These are phyloP conservation scores for Caligus rogercresseyi DNA, from an alignment of 1,140 invertebrate species.

Conservation along the genomic window DNA sequence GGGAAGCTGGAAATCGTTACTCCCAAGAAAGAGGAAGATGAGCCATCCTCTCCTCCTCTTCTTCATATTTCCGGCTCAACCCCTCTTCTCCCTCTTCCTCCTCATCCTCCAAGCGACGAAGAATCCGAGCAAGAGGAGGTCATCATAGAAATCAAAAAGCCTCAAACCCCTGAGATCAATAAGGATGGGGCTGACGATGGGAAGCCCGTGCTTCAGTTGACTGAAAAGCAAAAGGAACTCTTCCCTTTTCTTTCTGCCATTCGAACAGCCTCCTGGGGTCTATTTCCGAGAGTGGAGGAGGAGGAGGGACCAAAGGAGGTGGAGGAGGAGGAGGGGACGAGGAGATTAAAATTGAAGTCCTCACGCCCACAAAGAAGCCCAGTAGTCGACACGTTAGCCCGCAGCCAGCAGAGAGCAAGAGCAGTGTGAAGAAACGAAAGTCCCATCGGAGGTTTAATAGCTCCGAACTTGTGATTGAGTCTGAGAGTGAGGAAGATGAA, in stretches of 20 bases:
- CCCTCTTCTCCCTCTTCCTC: too few species aligned
- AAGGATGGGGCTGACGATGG: neutral
- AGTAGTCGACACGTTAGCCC: neutral
- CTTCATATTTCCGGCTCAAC: too few species aligned
- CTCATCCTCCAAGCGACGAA: too few species aligned
- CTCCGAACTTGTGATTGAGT: slow-evolving; percentile 12
- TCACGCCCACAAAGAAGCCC: neutral
- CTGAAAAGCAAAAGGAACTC: slow-evolving; percentile 5
- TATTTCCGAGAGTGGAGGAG: neutral
- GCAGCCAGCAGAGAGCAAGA: too few species aligned
- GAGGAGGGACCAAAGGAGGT: neutral
- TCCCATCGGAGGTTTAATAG: slow-evolving; percentile 2
- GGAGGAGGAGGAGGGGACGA: neutral
- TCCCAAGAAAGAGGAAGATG: neutral
- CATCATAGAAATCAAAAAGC: neutral
- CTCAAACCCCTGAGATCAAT: too few species aligned
- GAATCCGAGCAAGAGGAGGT: neutral
- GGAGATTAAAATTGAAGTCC: neutral
- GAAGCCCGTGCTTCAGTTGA: slow-evolving; percentile 6
- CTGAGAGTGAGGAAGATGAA: slow-evolving; percentile 2
- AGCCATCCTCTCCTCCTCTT: too few species aligned
- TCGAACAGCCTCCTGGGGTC: neutral
- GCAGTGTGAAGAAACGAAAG: slow-evolving; percentile 2
- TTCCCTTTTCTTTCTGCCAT: slow-evolving; percentile 8
- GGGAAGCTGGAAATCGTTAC: neutral